phyloP scores from a whole-genome alignment of 53 echinoderm and acorn worm genomes.

The Apostichopus leukothele region DNA sequence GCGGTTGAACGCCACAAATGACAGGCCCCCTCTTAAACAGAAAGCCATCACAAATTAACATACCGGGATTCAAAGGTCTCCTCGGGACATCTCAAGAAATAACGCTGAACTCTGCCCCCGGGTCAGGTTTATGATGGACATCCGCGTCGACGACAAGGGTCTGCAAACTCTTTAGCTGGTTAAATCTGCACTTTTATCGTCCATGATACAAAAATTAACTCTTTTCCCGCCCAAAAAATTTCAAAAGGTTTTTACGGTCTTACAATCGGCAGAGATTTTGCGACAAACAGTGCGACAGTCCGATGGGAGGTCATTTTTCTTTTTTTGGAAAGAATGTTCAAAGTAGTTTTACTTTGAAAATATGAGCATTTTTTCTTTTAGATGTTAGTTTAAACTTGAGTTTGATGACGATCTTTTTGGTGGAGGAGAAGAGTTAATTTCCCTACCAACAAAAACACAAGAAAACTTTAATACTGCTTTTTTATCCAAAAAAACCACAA shows the following conservation, averaged over 20 bases:
- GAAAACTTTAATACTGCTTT: background rate
- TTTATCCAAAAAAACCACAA: background rate
- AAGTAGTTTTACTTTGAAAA: too few relatives aligned
- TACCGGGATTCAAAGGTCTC: background rate
- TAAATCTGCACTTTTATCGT: background rate
- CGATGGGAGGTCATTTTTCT: background rate
- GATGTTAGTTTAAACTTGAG: too few relatives aligned
- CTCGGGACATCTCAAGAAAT: slow-evolving; percentile 9
- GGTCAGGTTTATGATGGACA: background rate
- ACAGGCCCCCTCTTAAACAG: background rate
- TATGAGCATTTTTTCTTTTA: too few relatives aligned
- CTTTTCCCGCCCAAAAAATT: background rate
- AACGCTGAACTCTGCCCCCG: background rate
- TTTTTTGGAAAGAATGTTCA: background rate
- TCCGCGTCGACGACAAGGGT: background rate
- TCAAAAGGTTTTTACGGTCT: background rate
- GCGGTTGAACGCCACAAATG: background rate
- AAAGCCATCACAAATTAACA: slow-evolving; percentile 28
- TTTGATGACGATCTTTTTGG: background rate
- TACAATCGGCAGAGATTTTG: background rate
- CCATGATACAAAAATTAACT: background rate
- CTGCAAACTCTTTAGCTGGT: background rate
- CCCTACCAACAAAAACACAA: background rate
- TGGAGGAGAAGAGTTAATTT: background rate
- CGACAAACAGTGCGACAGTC: background rate